These are phyloP conservation scores for Limosa lapponica DNA, from an alignment of 2,797 vertebrate genomes.

Conservation along the genomic window DNA sequence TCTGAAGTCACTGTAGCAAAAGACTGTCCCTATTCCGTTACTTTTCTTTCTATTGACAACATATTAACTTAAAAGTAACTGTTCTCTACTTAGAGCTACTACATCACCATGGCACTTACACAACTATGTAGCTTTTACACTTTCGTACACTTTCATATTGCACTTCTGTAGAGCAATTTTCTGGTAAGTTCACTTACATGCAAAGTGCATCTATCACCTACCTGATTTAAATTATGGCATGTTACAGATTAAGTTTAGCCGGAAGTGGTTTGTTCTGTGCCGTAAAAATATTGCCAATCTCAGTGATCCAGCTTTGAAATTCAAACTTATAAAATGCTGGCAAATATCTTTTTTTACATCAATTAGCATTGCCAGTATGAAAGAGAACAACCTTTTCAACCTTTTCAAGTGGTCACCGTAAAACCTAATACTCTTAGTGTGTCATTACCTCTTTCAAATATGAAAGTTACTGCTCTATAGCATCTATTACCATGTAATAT, in stretches of 20 bases:
- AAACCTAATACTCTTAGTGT: not conserved
- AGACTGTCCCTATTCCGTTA: not conserved
- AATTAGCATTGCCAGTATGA: not conserved
- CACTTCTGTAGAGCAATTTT: not conserved
- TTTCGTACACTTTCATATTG: not conserved
- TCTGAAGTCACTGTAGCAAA: not conserved
- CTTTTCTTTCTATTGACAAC: not conserved
- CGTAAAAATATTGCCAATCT: not conserved
- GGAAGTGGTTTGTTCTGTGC: not conserved
- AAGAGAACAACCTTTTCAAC: not conserved
- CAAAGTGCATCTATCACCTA: not conserved
- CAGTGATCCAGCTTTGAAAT: not conserved
- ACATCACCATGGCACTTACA: fast-evolving
- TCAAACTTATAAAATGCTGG: not conserved
- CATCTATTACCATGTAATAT: not conserved
- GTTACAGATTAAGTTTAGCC: not conserved
- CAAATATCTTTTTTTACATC: not conserved
- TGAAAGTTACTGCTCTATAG: not conserved
- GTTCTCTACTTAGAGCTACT: not conserved
- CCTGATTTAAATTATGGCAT: not conserved
- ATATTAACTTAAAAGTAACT: not conserved
- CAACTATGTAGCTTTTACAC: not conserved
- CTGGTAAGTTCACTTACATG: not conserved
- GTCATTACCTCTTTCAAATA: not conserved
- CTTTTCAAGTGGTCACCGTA: not conserved